Percentiles rank a stretch among this genome's conserved stretches.
These are phyloP conservation scores for Pomatorhinus ruficollis DNA, from an alignment of 2,113 vertebrate genomes.

Conservation along the genomic window DNA sequence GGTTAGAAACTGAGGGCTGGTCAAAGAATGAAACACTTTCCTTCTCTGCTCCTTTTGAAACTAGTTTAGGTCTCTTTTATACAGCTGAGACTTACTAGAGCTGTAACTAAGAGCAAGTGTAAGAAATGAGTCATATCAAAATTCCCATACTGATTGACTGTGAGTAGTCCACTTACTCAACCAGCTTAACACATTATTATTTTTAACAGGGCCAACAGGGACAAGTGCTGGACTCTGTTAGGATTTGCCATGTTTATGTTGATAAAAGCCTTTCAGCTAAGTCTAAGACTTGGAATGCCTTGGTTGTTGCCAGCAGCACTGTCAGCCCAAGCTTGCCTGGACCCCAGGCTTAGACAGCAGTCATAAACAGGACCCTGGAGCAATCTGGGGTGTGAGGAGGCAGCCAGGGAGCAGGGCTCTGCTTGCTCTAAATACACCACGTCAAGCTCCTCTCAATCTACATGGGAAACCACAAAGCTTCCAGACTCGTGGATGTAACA, in stretches of 20 bases:
- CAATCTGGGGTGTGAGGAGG: neutral
- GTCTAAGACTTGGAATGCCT: neutral
- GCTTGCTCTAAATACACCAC: fast-evolving
- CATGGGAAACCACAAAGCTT: neutral
- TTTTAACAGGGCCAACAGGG: neutral
- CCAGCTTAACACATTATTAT: neutral
- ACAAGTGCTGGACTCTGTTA: neutral
- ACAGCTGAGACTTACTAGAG: neutral
- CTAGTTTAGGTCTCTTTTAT: neutral
- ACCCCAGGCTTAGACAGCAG: neutral
- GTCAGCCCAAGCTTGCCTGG: neutral
- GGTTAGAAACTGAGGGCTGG: neutral
- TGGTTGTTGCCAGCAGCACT: neutral
- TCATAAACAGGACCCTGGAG: neutral
- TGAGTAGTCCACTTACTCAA: neutral
- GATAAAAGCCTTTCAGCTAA: neutral
- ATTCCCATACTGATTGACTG: neutral
- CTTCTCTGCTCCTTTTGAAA: neutral
- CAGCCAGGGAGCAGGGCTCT: neutral
- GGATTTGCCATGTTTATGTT: constrained; percentile 1
- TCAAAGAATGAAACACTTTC: neutral
- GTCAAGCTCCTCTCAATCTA: neutral
- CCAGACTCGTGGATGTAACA: neutral
- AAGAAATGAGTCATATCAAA: constrained; percentile 15
- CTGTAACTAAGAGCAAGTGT: neutral